Evolutionary conservation across 2,888 invertebrate genomes (phyloP), one percentile per base, ranked within the genome.

Genomic region (Pherbina coryleti): DNA sequence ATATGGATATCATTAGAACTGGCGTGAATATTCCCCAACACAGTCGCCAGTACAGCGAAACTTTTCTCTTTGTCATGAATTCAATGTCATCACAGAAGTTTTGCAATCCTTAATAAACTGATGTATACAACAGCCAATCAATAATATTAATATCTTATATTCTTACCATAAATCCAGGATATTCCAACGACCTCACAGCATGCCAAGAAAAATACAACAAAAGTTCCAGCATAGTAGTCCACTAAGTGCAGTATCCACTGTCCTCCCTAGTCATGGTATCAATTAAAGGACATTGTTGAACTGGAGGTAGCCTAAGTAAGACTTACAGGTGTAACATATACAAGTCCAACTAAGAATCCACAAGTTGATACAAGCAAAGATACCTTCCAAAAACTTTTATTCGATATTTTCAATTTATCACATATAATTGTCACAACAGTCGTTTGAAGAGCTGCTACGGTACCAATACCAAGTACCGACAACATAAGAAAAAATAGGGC

Each of bases 401-500:
- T 44, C 44, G 22, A n/a, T 19, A 89, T 87, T 1, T 94, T 93
- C 85, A 94, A 94, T 67, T 93, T 90, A 85, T 96, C 95, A 84
- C 92, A 90, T 76, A 95, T 88, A 5, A 94, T 92, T 0, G 94
- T 93, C 85, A 94, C 93, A 78, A 94, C 90, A 37, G 93, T 92
- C 17, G 93, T 93, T 79, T 93, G 92, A 11, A 95, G 90, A 0
- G 95, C 94, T 37, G 94, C 94, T 7, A 94, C 92, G 75, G 94
- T 94, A 1, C 96, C 96, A 22, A 95, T 91, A 14, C 95, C 96
- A 79, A 96, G 91, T 2, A 95, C 93, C 79, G 94, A 92, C 89
- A 96, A 91, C 96, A 96, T 96, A 83, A 95, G 90, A 91, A 96
- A 96, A 90, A 96, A 96, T 17, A 95, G 88, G 4, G 94, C 93